phyloP scores from a whole-genome alignment of 2,888 invertebrate species.

The Diaprepes abbreviatus region DNA sequence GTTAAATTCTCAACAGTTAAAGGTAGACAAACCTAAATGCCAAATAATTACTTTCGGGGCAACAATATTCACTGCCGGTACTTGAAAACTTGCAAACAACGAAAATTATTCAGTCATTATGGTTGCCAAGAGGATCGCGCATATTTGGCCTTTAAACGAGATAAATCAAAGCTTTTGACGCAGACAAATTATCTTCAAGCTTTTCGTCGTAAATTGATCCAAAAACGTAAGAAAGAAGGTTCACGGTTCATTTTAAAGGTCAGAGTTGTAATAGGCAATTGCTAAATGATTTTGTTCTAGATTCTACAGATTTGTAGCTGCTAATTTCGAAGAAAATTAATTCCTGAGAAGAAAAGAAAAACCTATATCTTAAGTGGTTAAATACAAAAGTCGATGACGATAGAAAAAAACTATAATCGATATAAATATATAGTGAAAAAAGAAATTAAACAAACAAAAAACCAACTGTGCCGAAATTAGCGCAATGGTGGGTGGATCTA shows the following conservation, averaged over 20 bases:
- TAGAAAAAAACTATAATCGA: too few relatives aligned
- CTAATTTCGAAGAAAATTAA: too few relatives aligned
- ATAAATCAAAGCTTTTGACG: conserved; percentile 46
- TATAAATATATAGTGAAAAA: too few relatives aligned
- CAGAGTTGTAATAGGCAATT: conserved; percentile 2
- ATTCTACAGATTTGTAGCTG: too few relatives aligned
- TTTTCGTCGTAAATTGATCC: conserved; percentile 32
- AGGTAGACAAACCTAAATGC: conserved; percentile 42
- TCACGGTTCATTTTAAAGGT: neutral
- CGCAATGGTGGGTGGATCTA: too few relatives aligned
- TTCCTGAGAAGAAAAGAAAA: too few relatives aligned
- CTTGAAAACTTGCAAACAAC: conserved; percentile 47
- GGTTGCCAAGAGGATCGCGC: conserved; percentile 38
- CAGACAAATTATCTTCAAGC: conserved; percentile 42
- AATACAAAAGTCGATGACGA: too few relatives aligned
- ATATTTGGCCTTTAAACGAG: conserved; percentile 42
- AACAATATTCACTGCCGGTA: conserved; percentile 32
- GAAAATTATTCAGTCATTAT: conserved; percentile 48
- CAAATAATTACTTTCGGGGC: conserved; percentile 41
- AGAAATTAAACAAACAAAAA: too few relatives aligned
- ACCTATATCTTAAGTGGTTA: too few relatives aligned
- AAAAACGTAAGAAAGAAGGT: conserved; percentile 1
- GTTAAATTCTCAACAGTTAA: conserved; percentile 19
- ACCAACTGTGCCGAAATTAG: too few relatives aligned
- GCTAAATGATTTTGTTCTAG: too few relatives aligned